A percentile compares a stretch with the other conserved stretches of the same genome.
Evolutionary conservation across 2,888 invertebrate genomes (phyloP).

Genomic region (Mesorhabditis spiculigera): DNA sequence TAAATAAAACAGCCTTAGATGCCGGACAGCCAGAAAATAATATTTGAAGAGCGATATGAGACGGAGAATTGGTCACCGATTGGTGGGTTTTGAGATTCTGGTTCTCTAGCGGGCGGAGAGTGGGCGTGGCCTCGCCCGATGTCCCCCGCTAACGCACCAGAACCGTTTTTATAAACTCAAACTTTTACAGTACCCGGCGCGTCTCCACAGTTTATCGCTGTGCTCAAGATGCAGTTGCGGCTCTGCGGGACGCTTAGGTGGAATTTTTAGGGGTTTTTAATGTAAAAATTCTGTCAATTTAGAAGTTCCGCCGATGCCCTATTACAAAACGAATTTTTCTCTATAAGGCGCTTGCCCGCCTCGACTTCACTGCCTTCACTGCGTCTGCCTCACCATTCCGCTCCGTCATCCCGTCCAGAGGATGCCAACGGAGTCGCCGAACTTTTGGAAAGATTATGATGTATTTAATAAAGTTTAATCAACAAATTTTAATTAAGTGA

Average conservation of each 20-base stretch:
- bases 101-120: too few relatives aligned
- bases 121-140: too few relatives aligned
- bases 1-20: conserved; percentile 8
- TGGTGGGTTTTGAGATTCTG: conserved; percentile 20
- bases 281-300: neutral
- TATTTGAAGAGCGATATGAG: conserved; percentile 24
- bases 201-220: neutral
- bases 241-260: conserved; percentile 1
- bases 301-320: neutral
- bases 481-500: too few relatives aligned
- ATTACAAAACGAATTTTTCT: neutral
- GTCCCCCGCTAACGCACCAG: too few relatives aligned
- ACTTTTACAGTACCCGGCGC: neutral
- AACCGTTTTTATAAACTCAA: too few relatives aligned
- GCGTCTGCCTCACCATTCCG: too few relatives aligned
- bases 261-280: neutral
- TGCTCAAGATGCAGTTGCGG: neutral
- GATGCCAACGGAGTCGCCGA: too few relatives aligned
- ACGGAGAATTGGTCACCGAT: conserved; percentile 24
- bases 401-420: too few relatives aligned
- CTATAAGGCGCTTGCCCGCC: neutral
- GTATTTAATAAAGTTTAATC: too few relatives aligned
- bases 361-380: too few relatives aligned
- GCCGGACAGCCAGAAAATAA: conserved; percentile 30
- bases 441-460: too few relatives aligned